phyloP scores from a whole-genome alignment of 2,888 invertebrate genomes.

The Eremobia ochroleuca region DNA sequence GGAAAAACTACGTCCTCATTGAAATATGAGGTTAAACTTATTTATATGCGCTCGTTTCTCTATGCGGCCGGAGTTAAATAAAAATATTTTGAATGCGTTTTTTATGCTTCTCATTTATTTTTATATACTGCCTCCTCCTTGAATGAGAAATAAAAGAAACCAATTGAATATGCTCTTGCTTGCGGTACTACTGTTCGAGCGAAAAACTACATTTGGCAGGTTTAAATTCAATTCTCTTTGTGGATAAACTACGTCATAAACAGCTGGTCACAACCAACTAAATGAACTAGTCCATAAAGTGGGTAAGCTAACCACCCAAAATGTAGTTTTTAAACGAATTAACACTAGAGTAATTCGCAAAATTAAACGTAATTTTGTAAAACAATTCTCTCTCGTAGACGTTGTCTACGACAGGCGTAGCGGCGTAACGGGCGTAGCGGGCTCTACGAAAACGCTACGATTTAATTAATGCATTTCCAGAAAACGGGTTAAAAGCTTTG shows the following conservation, averaged over 20 bases:
- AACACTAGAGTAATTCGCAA: slow-evolving; percentile 61
- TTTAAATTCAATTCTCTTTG: slow-evolving; percentile 36
- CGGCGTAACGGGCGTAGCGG: slow-evolving; percentile 57
- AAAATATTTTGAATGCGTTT: slow-evolving; percentile 55
- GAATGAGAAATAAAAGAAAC: slow-evolving; percentile 36
- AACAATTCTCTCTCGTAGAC: slow-evolving; percentile 64
- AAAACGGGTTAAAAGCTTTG: slow-evolving; percentile 66
- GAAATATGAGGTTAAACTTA: slow-evolving; percentile 65
- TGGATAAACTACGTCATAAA: slow-evolving; percentile 28
- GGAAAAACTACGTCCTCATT: slow-evolving; percentile 64
- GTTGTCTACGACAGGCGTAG: slow-evolving; percentile 72
- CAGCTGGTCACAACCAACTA: slow-evolving; percentile 25
- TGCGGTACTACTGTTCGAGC: not conserved
- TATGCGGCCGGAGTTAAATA: slow-evolving; percentile 40
- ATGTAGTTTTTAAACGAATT: slow-evolving; percentile 57
- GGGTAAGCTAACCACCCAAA: slow-evolving; percentile 37
- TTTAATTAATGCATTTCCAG: slow-evolving; percentile 69
- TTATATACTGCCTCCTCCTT: slow-evolving; percentile 19
- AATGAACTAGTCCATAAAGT: slow-evolving; percentile 43
- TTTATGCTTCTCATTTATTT: slow-evolving; percentile 45
- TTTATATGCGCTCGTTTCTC: slow-evolving; percentile 50
- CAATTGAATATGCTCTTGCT: slow-evolving; percentile 2
- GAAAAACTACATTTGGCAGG: slow-evolving; percentile 1
- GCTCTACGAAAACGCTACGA: slow-evolving; percentile 70
- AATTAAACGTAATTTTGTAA: slow-evolving; percentile 67